A percentile compares a stretch with the other conserved stretches of the same genome.
Evolutionary conservation across 2,797 vertebrate species (phyloP).

Genomic region (Centroberyx gerrardi): DNA sequence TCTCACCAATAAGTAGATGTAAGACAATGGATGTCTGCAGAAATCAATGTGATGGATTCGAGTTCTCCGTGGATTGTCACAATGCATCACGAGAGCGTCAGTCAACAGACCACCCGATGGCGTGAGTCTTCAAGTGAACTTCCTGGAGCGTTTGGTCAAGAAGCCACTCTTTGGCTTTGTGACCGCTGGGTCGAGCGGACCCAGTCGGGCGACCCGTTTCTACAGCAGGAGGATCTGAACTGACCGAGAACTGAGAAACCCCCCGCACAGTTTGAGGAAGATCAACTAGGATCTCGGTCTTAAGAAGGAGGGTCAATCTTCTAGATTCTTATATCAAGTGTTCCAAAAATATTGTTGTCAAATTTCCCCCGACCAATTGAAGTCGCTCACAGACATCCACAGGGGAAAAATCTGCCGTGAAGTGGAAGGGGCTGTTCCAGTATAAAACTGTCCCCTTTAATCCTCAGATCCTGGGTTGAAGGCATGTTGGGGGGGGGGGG

Average conservation of each 20-base stretch:
- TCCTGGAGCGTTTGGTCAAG: constrained; percentile 40
- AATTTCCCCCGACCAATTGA: constrained; percentile 1
- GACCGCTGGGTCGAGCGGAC: constrained; percentile 23
- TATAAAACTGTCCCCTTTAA: constrained; percentile 5
- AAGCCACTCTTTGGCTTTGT: constrained; percentile 56
- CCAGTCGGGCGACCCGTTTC: constrained; percentile 3
- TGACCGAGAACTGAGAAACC: not conserved
- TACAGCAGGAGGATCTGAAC: constrained; percentile 1
- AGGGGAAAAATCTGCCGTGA: not conserved
- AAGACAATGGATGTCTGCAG: constrained; percentile 19
- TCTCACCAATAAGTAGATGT: constrained; percentile 1
- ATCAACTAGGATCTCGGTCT: constrained; percentile 10
- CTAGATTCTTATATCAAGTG: not conserved
- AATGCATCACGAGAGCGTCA: constrained; percentile 7
- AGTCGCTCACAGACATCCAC: not conserved
- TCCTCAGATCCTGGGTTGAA: not conserved
- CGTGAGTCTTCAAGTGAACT: constrained; percentile 5
- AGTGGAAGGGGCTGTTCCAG: constrained; percentile 19
- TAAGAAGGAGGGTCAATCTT: not conserved
- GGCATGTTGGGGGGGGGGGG: not conserved
- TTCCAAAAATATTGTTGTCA: constrained; percentile 15
- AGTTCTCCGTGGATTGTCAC: constrained; percentile 68
- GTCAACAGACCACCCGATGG: constrained; percentile 8
- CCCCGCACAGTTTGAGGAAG: not conserved
- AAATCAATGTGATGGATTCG: constrained; percentile 4